Evolutionary conservation across 2,113 vertebrate genomes (phyloP), one percentile per base, ranked within the genome.

Genomic region (Callithrix jacchus): DNA sequence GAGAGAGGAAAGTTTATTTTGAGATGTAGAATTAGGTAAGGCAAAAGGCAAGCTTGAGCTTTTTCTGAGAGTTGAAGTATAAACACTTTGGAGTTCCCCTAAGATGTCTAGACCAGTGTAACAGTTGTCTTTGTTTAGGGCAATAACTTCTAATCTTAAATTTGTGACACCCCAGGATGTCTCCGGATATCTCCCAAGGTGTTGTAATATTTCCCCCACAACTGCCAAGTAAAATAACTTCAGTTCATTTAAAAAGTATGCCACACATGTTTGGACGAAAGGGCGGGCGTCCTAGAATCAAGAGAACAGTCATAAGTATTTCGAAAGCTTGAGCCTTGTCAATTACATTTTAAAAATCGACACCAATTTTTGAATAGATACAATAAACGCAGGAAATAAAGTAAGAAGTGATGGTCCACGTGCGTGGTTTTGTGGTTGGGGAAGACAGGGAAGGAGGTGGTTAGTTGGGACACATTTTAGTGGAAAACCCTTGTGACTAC

Each of bases 201-300:
- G 40, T 5, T 94, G 3, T 95, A 95, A 96, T 90, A 95, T 68
- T 93, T n/a, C 21, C 66, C 92, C 80, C 76, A 97, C 76, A 83
- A 95, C 96, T 91, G 66, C 66, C 92, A 96, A 97, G 66, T 70
- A 61, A 97, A 98, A 95, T 89, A 86, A 93, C 83, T 91, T 87
- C 91, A 96, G 91, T 73, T 94, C 73, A 91, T 27, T 95, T 85
- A 45, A 85, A 84, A 83, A 95, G 87, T n/a, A 89, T 49, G 20
- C 58, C 58, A 82, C 64, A 89, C 47, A 71, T 21, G 9, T 91
- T 71, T 92, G 73, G 20, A 91, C 42, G 82, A 47, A 96, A 89
- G 35, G 45, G 35, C 40, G 16, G 45, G 17, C 80, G 42, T 89
- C 56, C 35, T 40, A 58, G 49, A 90, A 82, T 61, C 49, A 81